Base-by-base conservation (phyloP, 2,888 invertebrate genomes). In the Drosophila peninsularis region DNA sequence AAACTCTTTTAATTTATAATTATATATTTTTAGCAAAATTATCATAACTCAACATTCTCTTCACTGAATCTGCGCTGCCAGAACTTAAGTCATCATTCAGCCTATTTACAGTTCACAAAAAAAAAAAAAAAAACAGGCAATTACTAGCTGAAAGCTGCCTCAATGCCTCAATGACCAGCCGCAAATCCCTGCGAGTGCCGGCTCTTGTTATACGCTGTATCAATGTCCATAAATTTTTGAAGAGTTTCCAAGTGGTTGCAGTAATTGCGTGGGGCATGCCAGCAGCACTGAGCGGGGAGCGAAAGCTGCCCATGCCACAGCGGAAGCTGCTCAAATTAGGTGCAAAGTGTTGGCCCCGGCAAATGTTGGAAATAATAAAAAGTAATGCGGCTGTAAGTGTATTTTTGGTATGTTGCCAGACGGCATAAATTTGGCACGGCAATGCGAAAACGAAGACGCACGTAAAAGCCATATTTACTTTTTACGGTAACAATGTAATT, bases 381-480 rank as follows among this genome's bases (percentile, higher is more conserved):
- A 62, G 73, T 81, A 72, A 66, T 73, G 80, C 53, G 55, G 55
- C 64, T 62, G 37, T 24, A 74, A 78, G 53, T 67, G 62, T 68
- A 45, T 47, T 34, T 67, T 34, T 67, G 53, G 39, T 62, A 42
- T 57, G 50, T 69, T 57, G 65, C 11, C 41, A 55, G 44, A 63
- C 45, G 55, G 55, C 77, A 74, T 74, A 74, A 77, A 79, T 77
- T 66, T 63, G 14, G 21, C 67, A 71, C 52, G 63, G 34, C 78
- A 60, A 52, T 58, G 21, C 11, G 19, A 61, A 42, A 52, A 19
- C 36, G 36, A 58, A 41, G 47, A 36, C 45, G 62, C 87, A 86
- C 87, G 79, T 74, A 76, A 80, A 74, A 76, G 81, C 72, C 70
- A 76, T 80, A 78, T 68, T 76, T 71, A 74, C 74, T 70, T 85